Evolutionary conservation across 2,888 invertebrate species (phyloP).

Genomic region (Cryptophagus acutangulus): DNA sequence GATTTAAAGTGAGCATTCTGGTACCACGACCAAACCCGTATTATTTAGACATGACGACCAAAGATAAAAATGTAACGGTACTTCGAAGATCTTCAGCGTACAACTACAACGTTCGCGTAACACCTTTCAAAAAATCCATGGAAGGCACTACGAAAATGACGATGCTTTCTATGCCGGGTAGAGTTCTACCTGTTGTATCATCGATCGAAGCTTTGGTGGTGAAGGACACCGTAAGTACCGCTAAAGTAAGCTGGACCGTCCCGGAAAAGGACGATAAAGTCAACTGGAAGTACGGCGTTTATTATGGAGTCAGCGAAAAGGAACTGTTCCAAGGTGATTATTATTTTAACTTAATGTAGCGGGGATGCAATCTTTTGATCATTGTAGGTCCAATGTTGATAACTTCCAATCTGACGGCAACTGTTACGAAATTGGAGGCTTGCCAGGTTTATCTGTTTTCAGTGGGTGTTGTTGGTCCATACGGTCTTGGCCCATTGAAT

Average conservation of each 20-base stretch:
- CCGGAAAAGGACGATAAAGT: conserved; percentile 55
- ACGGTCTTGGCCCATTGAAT: conserved; percentile 63
- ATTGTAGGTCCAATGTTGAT: conserved; percentile 47
- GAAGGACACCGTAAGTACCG: conserved; percentile 53
- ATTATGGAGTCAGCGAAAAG: conserved; percentile 59
- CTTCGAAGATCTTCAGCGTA: no score
- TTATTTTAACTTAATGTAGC: conserved; percentile 12
- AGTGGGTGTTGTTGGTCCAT: conserved; percentile 61
- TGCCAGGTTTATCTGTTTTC: conserved; percentile 72
- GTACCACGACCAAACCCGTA: conserved; percentile 56
- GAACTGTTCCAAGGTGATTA: conserved; percentile 57
- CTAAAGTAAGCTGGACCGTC: conserved; percentile 63
- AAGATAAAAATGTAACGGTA: conserved; percentile 34
- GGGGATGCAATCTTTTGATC: conserved; percentile 20
- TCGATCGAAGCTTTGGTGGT: no score
- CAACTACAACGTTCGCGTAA: no score
- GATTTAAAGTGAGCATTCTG: conserved; percentile 37
- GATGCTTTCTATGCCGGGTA: no score
- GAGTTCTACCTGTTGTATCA: conserved; percentile 50
- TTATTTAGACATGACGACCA: conserved; percentile 47
- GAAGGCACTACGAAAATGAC: conserved; percentile 10
- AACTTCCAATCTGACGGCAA: conserved; percentile 53
- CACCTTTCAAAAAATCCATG: no score
- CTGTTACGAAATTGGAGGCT: conserved; percentile 60
- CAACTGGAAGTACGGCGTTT: conserved; percentile 64